phyloP scores from a whole-genome alignment of 2,888 invertebrate species.

The Polydrusus pterygomalis region DNA sequence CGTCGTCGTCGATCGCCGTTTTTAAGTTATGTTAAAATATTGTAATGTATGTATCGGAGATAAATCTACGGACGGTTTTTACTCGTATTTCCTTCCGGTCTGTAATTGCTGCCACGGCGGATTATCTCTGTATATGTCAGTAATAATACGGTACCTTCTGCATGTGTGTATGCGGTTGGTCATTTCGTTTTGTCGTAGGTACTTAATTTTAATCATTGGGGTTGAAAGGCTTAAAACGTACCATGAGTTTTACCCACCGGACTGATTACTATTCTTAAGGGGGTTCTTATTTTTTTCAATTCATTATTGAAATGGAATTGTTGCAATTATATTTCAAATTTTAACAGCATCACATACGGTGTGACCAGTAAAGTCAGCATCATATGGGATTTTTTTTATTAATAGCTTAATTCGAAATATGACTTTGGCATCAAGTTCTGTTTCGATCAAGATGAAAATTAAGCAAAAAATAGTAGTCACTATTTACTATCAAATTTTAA shows the following conservation, averaged over 20 bases:
- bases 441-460: no score
- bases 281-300: no score
- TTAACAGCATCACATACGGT: no score
- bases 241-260: neutral
- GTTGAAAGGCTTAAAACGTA: neutral
- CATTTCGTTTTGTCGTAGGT: conserved; percentile 6
- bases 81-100: conserved; percentile 73
- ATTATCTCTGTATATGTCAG: conserved; percentile 67
- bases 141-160: conserved; percentile 42
- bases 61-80: conserved; percentile 72
- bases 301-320: no score
- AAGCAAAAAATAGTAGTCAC: no score
- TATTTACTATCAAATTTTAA: no score
- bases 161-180: conserved; percentile 20
- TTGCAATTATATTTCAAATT: no score
- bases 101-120: conserved; percentile 70
- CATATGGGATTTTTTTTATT: no score
- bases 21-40: conserved; percentile 71
- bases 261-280: no score
- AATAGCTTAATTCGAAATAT: no score
- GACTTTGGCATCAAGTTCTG: no score
- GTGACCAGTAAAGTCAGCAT: no score
- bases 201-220: neutral
- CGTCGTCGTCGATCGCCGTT: conserved; percentile 64
- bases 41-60: conserved; percentile 72